Evolutionary conservation across 2,888 invertebrate species (phyloP), one percentile per base, ranked within the genome.

Genomic region (Electrophaes corylata): DNA sequence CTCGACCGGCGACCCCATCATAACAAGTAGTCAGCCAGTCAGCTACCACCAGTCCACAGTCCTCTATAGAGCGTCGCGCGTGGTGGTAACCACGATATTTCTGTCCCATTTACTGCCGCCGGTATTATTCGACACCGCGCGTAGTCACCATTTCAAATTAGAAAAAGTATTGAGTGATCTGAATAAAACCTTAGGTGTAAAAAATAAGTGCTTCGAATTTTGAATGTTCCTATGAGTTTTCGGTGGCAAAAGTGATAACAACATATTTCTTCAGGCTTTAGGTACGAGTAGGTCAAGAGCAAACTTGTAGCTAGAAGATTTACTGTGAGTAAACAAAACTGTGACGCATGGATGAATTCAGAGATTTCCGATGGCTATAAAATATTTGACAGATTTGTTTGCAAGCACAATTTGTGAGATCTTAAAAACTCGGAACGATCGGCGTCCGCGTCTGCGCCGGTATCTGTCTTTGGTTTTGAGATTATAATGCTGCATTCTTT

Each of bases 51-150:
- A 88, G 88, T 88, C 61, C 78, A 83, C 84, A 88, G 88, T 88
- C 61, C 78, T 83, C 84, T 83, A 88, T 83, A 84, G 86, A 74
- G 60, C 80, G 83, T 60, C 86, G 88, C 79, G 81, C 81, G 81
- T 80, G 81, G 78, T 73, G 81, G 43, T 51, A 29, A 48, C 39
- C 33, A 51, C 46, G 14, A 10, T 43, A 47, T n/a, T 23, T 23
- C 20, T 23, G 6, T 1, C 8, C 5, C 10, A 45, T 11, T n/a
- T 12, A 19, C 19, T 29, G 18, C 26, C 55, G 47, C 35, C 46
- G 47, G 43, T 41, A 29, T 58, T 47, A 44, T 6, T 23, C 31
- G 33, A 16, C 12, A 12, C 33, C 47, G 50, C 51, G 62, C 57
- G 54, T 29, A 20, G 40, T 37, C 39, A 56, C 11, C 41, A 37